Percentiles rank a stretch among this genome's conserved stretches.
phyloP scores from a whole-genome alignment of 37 sponge, comb jelly and placozoan species.

The Chondrosia reniformis region DNA sequence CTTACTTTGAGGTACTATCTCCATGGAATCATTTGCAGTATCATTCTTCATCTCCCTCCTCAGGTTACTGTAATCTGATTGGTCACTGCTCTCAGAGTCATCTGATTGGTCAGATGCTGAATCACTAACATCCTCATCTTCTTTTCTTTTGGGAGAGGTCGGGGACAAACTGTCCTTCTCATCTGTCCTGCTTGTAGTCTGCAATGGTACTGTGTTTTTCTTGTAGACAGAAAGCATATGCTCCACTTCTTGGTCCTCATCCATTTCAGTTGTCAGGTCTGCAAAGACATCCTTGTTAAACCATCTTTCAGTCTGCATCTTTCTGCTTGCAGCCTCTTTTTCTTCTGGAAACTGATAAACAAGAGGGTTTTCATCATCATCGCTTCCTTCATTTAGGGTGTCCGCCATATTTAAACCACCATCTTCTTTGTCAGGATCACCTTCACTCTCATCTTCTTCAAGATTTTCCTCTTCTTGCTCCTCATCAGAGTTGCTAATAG shows the following conservation, averaged over 20 bases:
- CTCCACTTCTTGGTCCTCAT: constrained; percentile 61
- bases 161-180: background rate
- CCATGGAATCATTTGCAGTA: constrained; percentile 9
- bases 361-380: constrained; percentile 70
- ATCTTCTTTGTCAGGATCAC: constrained; percentile 5
- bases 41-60: constrained; percentile 18
- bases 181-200: too few relatives aligned
- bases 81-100: background rate
- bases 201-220: background rate
- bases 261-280: constrained; percentile 46
- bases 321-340: constrained; percentile 21
- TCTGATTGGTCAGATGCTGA: background rate
- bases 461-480: constrained; percentile 21
- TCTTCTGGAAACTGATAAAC: constrained; percentile 55
- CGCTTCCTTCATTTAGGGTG: background rate
- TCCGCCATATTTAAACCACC: background rate
- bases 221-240: constrained; percentile 34
- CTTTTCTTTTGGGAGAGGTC: too few relatives aligned
- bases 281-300: constrained; percentile 55
- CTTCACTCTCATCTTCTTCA: constrained; percentile 2
- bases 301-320: constrained; percentile 42
- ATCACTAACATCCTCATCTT: background rate
- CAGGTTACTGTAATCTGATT: background rate
- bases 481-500: background rate
- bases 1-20: constrained; percentile 48